These are phyloP conservation scores for Helleia helle DNA, from an alignment of 2,888 invertebrate species.

Conservation along the genomic window DNA sequence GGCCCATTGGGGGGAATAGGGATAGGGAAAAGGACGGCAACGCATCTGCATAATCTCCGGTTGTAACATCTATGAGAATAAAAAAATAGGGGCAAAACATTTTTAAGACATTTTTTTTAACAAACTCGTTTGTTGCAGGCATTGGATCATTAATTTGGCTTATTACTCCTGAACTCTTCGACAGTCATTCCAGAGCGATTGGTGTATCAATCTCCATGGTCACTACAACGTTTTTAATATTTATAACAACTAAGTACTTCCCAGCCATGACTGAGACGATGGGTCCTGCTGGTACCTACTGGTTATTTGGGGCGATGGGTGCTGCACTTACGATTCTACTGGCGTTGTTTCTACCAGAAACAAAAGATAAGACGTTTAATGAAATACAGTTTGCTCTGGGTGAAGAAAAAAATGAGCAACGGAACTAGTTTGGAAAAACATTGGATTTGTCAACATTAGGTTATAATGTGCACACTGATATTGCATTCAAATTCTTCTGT, in stretches of 20 bases:
- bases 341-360: slow-evolving; percentile 36
- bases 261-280: slow-evolving; percentile 25
- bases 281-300: slow-evolving; percentile 33
- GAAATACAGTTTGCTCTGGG: slow-evolving; percentile 7
- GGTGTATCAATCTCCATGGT: slow-evolving; percentile 27
- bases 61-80: no score
- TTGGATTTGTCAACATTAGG: no score
- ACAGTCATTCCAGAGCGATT: slow-evolving; percentile 28
- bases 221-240: slow-evolving; percentile 21
- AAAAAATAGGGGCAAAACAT: no score
- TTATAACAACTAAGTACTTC: slow-evolving; percentile 34
- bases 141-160: slow-evolving; percentile 37
- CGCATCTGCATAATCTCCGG: no score
- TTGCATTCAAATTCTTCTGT: no score
- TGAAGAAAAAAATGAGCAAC: background rate
- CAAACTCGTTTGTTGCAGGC: slow-evolving; percentile 27
- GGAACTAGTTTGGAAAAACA: background rate
- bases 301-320: slow-evolving; percentile 28
- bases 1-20: no score
- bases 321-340: slow-evolving; percentile 26
- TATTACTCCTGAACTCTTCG: slow-evolving; percentile 34
- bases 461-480: no score
- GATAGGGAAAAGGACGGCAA: no score
- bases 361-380: slow-evolving; percentile 21
- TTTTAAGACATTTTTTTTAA: no score